Evolutionary conservation across 2,797 vertebrate species (phyloP).

Genomic region (Cyclopterus lumpus): DNA sequence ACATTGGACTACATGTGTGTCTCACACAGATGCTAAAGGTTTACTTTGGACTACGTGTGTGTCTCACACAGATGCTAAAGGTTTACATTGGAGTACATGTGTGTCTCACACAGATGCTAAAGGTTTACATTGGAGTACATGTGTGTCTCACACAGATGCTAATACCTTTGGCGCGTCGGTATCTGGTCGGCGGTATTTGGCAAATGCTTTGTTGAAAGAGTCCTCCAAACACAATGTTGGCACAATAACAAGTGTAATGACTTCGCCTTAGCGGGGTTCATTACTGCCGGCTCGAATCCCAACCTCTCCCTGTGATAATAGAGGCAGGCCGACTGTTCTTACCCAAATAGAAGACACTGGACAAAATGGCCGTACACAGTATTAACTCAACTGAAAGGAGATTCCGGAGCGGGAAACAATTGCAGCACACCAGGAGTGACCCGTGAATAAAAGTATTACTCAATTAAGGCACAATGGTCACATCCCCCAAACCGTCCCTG

Average conservation of each 20-base stretch:
- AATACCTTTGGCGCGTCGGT: not conserved
- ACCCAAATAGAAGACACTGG: constrained; percentile 4
- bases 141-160: not conserved
- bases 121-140: not conserved
- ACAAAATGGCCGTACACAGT: constrained; percentile 12
- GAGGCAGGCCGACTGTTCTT: not conserved
- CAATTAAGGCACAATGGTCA: constrained; percentile 72
- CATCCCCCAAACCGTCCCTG: constrained; percentile 64
- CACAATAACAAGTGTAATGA: constrained; percentile 18
- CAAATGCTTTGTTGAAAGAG: constrained; percentile 3
- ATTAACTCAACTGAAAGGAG: constrained; percentile 16
- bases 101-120: not conserved
- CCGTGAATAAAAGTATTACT: constrained; percentile 59
- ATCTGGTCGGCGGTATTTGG: not conserved
- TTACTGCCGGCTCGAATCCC: constrained; percentile 20
- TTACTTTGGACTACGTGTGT: not conserved
- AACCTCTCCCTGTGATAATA: constrained; percentile 17
- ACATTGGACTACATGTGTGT: not conserved
- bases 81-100: not conserved
- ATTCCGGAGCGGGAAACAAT: constrained; percentile 45
- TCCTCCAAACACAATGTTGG: constrained; percentile 19
- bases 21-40: not conserved
- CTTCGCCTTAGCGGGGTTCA: constrained; percentile 17
- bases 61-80: not conserved
- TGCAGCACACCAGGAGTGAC: constrained; percentile 37